Conservation (phyloP, 2,888 invertebrate species). For the Altica lythri region DNA sequence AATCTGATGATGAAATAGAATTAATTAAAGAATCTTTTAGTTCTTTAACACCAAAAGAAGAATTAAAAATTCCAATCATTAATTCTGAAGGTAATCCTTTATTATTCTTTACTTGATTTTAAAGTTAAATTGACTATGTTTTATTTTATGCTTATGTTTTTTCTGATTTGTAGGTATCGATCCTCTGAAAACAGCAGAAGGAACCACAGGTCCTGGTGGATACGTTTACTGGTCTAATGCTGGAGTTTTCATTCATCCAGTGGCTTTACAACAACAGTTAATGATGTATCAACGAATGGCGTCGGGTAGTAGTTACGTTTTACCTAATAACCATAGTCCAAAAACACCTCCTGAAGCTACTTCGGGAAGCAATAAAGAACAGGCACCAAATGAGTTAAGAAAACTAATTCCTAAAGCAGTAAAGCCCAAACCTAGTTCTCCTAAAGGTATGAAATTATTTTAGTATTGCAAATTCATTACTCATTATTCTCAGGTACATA, state of each 20-base stretch:
- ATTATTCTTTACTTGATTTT: too few species aligned
- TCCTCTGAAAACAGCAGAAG: conserved; percentile 55
- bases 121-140: too few species aligned
- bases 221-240: conserved; percentile 74
- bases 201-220: conserved; percentile 56
- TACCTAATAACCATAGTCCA: conserved; percentile 46
- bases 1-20: conserved; percentile 62
- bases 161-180: conserved; percentile 45
- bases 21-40: conserved; percentile 52
- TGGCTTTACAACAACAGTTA: conserved; percentile 72
- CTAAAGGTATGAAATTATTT: conserved; percentile 34
- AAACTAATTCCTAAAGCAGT: conserved; percentile 52
- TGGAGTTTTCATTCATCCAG: conserved; percentile 73
- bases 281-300: conserved; percentile 77
- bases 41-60: conserved; percentile 43
- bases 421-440: conserved; percentile 33
- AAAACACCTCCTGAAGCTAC: conserved; percentile 42
- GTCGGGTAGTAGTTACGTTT: conserved; percentile 57
- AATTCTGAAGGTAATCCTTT: conserved; percentile 48
- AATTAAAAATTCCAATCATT: conserved; percentile 38
- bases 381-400: conserved; percentile 49
- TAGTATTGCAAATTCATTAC: too few species aligned
- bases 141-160: neutral
- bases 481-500: too few species aligned
- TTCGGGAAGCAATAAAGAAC: conserved; percentile 31